These are phyloP conservation scores for Esox niger DNA, from an alignment of 2,113 vertebrate species.

Conservation along the genomic window DNA sequence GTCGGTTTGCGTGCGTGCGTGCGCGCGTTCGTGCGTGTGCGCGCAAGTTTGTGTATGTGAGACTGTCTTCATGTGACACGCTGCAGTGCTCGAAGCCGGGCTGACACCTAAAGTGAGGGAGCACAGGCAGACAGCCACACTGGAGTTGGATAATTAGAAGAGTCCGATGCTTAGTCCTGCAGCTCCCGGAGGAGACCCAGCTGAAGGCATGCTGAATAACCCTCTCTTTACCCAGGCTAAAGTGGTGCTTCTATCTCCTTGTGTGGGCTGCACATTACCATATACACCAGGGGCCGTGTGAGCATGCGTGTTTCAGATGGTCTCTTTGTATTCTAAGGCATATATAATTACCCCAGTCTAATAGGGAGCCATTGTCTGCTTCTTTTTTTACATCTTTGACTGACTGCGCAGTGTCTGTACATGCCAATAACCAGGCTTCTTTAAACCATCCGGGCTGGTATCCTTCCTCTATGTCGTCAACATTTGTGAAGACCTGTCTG, in stretches of 20 bases:
- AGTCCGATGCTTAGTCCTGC: conserved; percentile 61
- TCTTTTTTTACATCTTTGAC: not conserved
- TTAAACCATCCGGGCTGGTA: not conserved
- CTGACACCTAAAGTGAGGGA: conserved; percentile 20
- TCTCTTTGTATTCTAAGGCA: conserved; percentile 14
- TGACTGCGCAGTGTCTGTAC: too few relatives aligned
- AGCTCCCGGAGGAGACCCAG: conserved; percentile 43
- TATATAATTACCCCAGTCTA: not conserved
- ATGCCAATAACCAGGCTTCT: not conserved
- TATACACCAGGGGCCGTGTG: too few relatives aligned
- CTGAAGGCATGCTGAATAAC: conserved; percentile 52
- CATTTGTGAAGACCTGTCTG: too few relatives aligned
- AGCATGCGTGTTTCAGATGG: not conserved
- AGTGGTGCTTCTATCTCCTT: conserved; percentile 49
- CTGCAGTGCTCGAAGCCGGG: conserved; percentile 38
- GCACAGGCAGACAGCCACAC: conserved; percentile 42
- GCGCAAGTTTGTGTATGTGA: conserved; percentile 23
- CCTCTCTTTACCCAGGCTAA: conserved; percentile 22
- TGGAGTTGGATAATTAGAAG: conserved; percentile 52
- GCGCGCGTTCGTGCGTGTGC: conserved; percentile 14
- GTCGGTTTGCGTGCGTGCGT: conserved; percentile 1
- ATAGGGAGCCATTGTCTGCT: not conserved
- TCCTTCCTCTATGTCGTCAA: not conserved
- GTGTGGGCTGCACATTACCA: conserved; percentile 50
- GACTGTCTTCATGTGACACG: conserved; percentile 24